These are phyloP conservation scores for Platalea minor DNA, from an alignment of 2,797 vertebrate species.

Conservation along the genomic window DNA sequence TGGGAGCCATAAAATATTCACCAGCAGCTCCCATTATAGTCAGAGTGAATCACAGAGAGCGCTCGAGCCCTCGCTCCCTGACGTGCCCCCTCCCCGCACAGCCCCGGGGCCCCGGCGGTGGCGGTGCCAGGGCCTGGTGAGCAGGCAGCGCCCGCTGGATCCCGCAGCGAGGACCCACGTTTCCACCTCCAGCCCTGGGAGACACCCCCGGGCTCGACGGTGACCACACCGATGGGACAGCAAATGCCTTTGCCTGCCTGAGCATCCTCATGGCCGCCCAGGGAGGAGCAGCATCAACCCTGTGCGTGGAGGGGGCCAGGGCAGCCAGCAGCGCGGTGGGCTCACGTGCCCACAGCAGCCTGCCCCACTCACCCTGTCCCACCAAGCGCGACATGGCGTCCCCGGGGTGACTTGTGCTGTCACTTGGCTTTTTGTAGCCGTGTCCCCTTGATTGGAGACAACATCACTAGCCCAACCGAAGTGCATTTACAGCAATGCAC, in stretches of 20 bases:
- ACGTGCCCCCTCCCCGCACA: neutral
- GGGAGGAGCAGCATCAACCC: neutral
- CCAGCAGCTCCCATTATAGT: slow-evolving; percentile 89
- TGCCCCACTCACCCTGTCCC: neutral
- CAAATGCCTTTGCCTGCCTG: accelerated
- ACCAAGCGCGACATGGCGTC: accelerated
- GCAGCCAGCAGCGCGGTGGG: neutral
- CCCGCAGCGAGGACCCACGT: accelerated
- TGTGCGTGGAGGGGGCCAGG: accelerated
- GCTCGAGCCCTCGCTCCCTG: neutral
- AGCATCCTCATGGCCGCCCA: neutral
- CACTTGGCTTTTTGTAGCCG: neutral
- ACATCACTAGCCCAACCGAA: no score
- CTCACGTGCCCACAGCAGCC: accelerated
- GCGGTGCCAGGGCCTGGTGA: neutral
- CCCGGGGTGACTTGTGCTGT: neutral
- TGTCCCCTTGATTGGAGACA: neutral
- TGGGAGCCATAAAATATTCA: slow-evolving; percentile 93
- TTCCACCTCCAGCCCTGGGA: neutral
- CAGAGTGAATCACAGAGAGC: slow-evolving; percentile 80
- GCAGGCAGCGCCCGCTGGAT: neutral
- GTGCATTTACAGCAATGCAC: no score
- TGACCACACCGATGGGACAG: neutral
- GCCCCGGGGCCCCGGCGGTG: neutral
- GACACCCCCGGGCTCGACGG: accelerated